Base-by-base conservation (phyloP, 2,888 invertebrate species). In the Melieria omissa region DNA sequence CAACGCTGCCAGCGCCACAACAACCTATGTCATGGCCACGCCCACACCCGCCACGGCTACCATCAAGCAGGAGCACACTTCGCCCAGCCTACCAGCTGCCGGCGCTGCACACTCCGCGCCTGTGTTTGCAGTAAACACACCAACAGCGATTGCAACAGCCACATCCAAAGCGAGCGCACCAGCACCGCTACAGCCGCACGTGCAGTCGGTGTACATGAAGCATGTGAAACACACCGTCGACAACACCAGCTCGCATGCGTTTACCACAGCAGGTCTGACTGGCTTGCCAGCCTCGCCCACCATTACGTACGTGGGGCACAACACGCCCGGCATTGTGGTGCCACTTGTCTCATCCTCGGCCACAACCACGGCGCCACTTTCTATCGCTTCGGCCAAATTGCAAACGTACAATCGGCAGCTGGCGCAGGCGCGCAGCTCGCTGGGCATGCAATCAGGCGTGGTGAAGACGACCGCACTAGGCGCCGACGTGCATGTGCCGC, bases 381-480 rank as follows among this genome's bases (percentile, higher is more conserved):
- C 77, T 0, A 79, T 79, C 62, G 79, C 79, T n/a, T 78, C 79
- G 3, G 76, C 79, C 4, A 77, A 77, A 14, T 12, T 79, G 9
- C 79, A 79, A 65, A 73, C 76, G 0, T 65, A 78, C 0, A 79
- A 78, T 70, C 73, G 78, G 12, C 79, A 79, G 55, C 68, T 78
- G 5, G 78, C 76, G 3, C 76, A 76, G 54, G 75, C 75, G 10
- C 73, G 74, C 57, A 73, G 74, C 6, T 49, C 73, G 3, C 65
- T 73, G 10, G 72, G 70, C 41, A 71, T 70, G 5, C 46, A 73
- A 8, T 62, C 74, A 8, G 73, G 70, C 41, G 65, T 74, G 29
- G 46, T 65, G 1, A 64, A 71, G 42, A 58, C 62, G 9, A 54
- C 71, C n/a, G 16, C 63, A 0, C 16, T 70, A 5, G 58, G 70